Conservation (phyloP, 37 sponge, comb jelly and placozoan genomes). For the Oopsacas minuta region DNA sequence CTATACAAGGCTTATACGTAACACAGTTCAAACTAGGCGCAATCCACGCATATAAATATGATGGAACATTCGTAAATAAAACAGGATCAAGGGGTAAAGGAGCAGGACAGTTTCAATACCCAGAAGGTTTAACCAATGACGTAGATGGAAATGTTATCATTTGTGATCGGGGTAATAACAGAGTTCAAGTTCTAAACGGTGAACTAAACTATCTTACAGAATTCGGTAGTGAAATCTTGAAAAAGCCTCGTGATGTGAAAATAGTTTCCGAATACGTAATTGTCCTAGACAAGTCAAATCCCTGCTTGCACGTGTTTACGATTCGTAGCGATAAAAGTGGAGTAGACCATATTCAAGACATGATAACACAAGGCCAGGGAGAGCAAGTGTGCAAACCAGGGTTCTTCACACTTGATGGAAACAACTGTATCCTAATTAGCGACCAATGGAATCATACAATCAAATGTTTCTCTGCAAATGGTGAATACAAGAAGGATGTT, state of each 20-base stretch:
- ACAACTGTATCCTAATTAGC: background rate
- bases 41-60: background rate
- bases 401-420: background rate
- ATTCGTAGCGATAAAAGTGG: background rate
- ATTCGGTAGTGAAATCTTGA: background rate
- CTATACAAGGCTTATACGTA: background rate
- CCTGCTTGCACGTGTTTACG: slow-evolving; percentile 1
- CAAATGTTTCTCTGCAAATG: background rate
- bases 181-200: background rate
- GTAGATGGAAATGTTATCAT: slow-evolving; percentile 5
- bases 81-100: background rate
- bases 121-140: slow-evolving; percentile 1
- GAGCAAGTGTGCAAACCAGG: background rate
- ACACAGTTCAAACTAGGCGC: background rate
- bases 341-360: background rate
- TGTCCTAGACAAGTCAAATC: background rate
- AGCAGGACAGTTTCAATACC: background rate
- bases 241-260: background rate
- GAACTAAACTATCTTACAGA: background rate
- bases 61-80: background rate
- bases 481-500: background rate
- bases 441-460: background rate
- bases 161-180: background rate
- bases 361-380: background rate
- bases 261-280: background rate